Base-by-base conservation (phyloP, 2,888 invertebrate genomes). In the Orthosia incerta region DNA sequence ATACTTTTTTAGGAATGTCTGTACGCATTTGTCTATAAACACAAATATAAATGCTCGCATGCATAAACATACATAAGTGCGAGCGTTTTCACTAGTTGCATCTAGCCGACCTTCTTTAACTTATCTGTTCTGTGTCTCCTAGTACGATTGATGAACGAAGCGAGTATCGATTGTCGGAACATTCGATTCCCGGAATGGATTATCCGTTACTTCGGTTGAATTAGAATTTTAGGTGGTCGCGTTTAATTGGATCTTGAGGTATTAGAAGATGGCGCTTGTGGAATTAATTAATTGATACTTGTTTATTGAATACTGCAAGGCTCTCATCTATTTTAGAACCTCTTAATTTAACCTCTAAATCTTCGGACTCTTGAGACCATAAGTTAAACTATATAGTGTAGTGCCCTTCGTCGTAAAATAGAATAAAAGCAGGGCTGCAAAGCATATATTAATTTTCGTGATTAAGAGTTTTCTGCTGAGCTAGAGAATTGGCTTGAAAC, bases 71-170 rank as follows among this genome's bases (percentile, higher is more conserved):
- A 39, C 39, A 1, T 39, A 39, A 39, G 9, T 39, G 39, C 2
- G 0, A 26, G 15, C 3, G 3, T 11, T 11, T 15, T 16, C 4
- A 7, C 7, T 11, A 0, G 15, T 4, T n/a, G n/a, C n/a, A 1
- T 26, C 3, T 26, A 48, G 16, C 2, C 0, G 7, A 18, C 15
- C 20, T 50, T 68, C 77, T 77, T 20, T 15, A 12, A 9, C 4
- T 2, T 16, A 26, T 18, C 12, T 50, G 7, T 26, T 45, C 16
- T 45, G 4, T 56, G 74, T 74, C 69, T 20, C 39, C 46, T 20
- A 79, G 79, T 71, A 50, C 76, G 63, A 82, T 74, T 84, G 78
- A 82, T 78, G 77, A 86, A 74, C 68, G 74, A 60, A 65, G 31
- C 68, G 75, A 79, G 73, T 76, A 85, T 85, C 75, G 80, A 80